Evolutionary conservation across 2,797 vertebrate genomes (phyloP), one percentile per base, ranked within the genome.

Genomic region (Notoglanidium macrostoma): DNA sequence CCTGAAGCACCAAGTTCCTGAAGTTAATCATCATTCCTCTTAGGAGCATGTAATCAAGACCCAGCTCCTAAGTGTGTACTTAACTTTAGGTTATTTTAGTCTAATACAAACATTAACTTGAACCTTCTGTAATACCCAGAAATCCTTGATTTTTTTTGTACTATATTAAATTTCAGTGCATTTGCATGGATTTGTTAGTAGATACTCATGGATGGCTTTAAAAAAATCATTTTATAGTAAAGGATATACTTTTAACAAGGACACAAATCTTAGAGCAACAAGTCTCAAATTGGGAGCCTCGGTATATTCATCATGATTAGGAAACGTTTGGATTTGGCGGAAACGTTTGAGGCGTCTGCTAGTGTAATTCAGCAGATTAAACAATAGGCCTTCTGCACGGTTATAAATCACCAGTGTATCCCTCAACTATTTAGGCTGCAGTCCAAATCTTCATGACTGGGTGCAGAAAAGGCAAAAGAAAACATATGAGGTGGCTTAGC

Each of bases 391-490:
- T 86, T 78, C 83, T 85, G 89, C 83, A 81, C 59, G 46, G 87
- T 77, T 91, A 90, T 91, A 91, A 90, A 91, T 91, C 89, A 90
- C 83, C 82, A 89, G 86, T 54, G 85, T 85, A 90, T 87, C 89
- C 86, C 87, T 88, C 86, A 87, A 84, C 87, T 91, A 89, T 91
- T 88, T 89, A 87, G 89, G 90, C 88, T 83, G 59, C 61, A 70
- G 65, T 89, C 89, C 89, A 90, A 72, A 63, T 85, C 68, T 84
- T 90, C 54, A 74, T 91, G 88, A 91, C 90, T 90, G 89, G 90
- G 85, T 85, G 86, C 86, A 87, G 85, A 88, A 87, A 90, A 78
- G 51, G 84, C 89, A 90, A 91, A 90, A 87, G 89, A 89, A 91
- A 90, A 89, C 88, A 90, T 89, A 84, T 89, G 87, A 90, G 88